Conservation (phyloP, 2,888 invertebrate genomes). For the Agrotis puta region DNA sequence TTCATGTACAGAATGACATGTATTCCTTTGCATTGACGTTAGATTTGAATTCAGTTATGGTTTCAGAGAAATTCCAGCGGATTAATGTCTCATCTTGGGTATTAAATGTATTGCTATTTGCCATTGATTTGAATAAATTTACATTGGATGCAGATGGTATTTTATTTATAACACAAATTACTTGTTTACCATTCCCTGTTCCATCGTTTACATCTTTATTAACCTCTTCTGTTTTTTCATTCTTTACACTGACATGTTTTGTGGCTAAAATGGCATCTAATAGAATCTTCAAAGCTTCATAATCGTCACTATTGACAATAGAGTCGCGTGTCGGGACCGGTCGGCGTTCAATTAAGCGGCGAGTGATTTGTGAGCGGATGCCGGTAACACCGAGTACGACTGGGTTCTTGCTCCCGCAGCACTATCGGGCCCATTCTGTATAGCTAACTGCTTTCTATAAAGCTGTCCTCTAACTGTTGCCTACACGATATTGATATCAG, state of each 20-base stretch:
- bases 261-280: conserved; percentile 20
- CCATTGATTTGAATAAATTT: conserved; percentile 43
- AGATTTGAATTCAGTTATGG: conserved; percentile 39
- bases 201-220: conserved; percentile 11
- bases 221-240: not conserved
- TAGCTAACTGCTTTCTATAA: conserved; percentile 71
- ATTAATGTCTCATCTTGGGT: conserved; percentile 32
- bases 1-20: conserved; percentile 57
- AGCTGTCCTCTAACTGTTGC: conserved; percentile 58
- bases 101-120: conserved; percentile 31
- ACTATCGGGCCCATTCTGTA: conserved; percentile 64
- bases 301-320: conserved; percentile 55
- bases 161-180: conserved; percentile 25
- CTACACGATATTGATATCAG: conserved; percentile 54
- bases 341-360: conserved; percentile 62
- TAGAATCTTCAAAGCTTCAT: conserved; percentile 58
- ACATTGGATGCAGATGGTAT: conserved; percentile 15
- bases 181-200: conserved; percentile 9
- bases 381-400: conserved; percentile 59
- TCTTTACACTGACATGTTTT: not conserved
- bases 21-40: conserved; percentile 46
- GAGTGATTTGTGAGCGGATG: conserved; percentile 75
- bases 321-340: conserved; percentile 59
- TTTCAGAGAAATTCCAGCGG: conserved; percentile 39
- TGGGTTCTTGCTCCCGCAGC: conserved; percentile 67